phyloP scores from a whole-genome alignment of 2,113 vertebrate genomes.

The Pampusana beccarii region DNA sequence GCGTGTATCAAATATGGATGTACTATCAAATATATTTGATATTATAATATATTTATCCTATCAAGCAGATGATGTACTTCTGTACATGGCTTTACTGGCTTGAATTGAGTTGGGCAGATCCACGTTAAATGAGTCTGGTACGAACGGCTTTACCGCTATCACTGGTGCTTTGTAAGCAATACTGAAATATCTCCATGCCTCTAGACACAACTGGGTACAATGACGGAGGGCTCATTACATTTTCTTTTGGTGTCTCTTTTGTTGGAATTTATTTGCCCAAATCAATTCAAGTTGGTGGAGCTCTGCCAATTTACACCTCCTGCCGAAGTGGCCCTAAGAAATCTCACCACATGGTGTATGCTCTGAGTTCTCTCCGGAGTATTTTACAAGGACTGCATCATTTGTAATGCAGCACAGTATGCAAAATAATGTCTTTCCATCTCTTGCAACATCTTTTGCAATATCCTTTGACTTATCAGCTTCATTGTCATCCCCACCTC shows the following conservation, averaged over 20 bases:
- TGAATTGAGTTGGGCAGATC: neutral
- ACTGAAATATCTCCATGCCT: neutral
- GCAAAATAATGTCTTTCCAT: neutral
- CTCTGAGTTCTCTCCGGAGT: neutral
- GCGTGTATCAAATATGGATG: accelerated
- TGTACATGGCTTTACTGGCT: neutral
- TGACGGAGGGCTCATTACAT: neutral
- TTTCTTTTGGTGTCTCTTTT: neutral
- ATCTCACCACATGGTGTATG: neutral
- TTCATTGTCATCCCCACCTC: neutral
- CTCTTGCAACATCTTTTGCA: neutral
- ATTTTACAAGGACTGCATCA: neutral
- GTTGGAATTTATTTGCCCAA: neutral
- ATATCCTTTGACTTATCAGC: neutral
- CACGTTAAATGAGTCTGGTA: neutral
- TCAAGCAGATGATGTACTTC: neutral
- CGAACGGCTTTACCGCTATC: neutral
- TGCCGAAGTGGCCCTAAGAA: neutral
- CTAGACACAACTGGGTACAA: neutral
- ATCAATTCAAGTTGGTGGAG: neutral
- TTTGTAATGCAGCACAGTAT: neutral
- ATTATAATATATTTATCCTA: neutral
- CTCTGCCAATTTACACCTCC: neutral
- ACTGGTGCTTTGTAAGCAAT: neutral
- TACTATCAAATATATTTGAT: neutral